phyloP scores from a whole-genome alignment of 1,140 invertebrate genomes.

The Contarinia nasturtii region DNA sequence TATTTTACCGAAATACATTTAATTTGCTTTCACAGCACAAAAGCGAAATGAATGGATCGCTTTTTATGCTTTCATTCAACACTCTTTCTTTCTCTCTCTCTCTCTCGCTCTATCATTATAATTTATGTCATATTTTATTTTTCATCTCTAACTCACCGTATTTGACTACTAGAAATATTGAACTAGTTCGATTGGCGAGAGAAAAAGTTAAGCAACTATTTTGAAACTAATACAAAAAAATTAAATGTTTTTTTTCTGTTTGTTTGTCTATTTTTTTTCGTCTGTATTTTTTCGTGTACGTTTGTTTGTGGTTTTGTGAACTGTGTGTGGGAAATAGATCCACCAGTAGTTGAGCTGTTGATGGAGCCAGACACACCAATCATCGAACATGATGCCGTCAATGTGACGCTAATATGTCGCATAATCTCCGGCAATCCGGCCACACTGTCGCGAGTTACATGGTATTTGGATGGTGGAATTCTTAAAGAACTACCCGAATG shows the following conservation, averaged over 20 bases:
- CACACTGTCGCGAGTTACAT: slow-evolving; percentile 43
- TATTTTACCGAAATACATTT: too few relatives aligned
- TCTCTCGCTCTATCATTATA: neutral
- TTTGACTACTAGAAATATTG: too few relatives aligned
- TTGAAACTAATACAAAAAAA: too few relatives aligned
- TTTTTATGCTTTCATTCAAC: neutral
- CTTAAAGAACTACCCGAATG: slow-evolving; percentile 73
- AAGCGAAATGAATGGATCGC: neutral
- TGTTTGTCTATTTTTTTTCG: neutral
- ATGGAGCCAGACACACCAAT: slow-evolving; percentile 58
- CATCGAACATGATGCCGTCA: slow-evolving; percentile 55
- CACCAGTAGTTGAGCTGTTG: slow-evolving; percentile 51
- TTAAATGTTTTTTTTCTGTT: too few relatives aligned
- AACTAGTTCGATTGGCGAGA: too few relatives aligned
- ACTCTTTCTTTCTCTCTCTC: neutral
- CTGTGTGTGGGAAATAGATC: slow-evolving; percentile 35
- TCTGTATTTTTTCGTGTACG: neutral
- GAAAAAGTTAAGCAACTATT: too few relatives aligned
- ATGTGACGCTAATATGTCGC: slow-evolving; percentile 66
- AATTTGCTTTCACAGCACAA: too few relatives aligned
- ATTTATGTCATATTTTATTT: too few relatives aligned
- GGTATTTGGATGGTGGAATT: slow-evolving; percentile 66
- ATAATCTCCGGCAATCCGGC: slow-evolving; percentile 47
- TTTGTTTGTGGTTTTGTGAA: neutral
- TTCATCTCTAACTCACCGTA: too few relatives aligned